These are phyloP conservation scores for Penaeus monodon DNA, from an alignment of 2,888 invertebrate species.

Conservation along the genomic window DNA sequence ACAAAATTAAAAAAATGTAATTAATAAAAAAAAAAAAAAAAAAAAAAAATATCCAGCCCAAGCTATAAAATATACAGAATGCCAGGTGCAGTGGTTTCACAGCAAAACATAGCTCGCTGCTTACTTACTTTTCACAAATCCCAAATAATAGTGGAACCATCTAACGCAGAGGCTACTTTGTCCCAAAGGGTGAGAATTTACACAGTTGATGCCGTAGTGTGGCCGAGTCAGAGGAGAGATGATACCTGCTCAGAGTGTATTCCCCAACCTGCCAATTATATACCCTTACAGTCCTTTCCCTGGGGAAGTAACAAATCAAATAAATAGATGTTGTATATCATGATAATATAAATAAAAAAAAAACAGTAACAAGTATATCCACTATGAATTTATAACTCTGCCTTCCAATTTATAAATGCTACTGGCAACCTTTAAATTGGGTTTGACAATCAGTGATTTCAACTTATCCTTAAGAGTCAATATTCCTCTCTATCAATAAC, in stretches of 20 bases:
- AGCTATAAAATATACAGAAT: not conserved
- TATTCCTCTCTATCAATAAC: too few relatives aligned
- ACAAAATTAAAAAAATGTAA: not conserved
- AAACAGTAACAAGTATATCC: too few relatives aligned
- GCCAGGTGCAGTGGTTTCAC: not conserved
- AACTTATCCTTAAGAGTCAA: too few relatives aligned
- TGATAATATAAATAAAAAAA: too few relatives aligned
- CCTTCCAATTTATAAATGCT: too few relatives aligned
- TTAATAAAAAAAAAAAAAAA: not conserved
- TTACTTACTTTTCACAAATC: conserved; percentile 76
- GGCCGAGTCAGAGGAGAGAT: conserved; percentile 78
- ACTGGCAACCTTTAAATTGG: too few relatives aligned
- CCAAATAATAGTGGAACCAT: conserved; percentile 82
- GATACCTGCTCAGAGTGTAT: conserved; percentile 77
- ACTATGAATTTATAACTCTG: too few relatives aligned
- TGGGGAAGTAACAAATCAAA: conserved; percentile 66
- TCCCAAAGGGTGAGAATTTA: conserved; percentile 74
- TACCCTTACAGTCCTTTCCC: conserved; percentile 79
- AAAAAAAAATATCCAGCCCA: too few relatives aligned
- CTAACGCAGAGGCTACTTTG: conserved; percentile 80
- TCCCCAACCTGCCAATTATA: conserved; percentile 77
- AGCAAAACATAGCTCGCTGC: not conserved
- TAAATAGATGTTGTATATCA: too few relatives aligned
- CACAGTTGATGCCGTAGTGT: conserved; percentile 80
- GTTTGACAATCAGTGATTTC: too few relatives aligned